Base-by-base conservation (phyloP, 2,888 invertebrate genomes). In the Vandiemenella viatica region DNA sequence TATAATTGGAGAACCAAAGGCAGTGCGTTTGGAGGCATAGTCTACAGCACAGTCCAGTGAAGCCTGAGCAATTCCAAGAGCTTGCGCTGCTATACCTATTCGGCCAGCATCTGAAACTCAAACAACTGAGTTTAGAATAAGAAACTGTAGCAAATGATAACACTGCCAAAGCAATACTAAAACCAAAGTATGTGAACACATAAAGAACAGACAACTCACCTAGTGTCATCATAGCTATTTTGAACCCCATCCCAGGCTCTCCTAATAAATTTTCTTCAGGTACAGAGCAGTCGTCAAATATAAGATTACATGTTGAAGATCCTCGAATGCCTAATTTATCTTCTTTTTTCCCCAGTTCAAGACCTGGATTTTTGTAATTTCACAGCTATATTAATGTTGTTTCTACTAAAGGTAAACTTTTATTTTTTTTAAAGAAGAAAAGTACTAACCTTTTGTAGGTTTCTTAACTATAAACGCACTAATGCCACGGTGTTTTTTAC, bases 161-260 rank as follows among this genome's bases (percentile, higher is more conserved):
- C n/a, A n/a, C n/a, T n/a, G n/a, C n/a, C n/a, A n/a, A n/a, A n/a
- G n/a, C n/a, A n/a, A n/a, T n/a, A n/a, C n/a, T n/a, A n/a, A n/a
- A n/a, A n/a, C n/a, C n/a, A n/a, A n/a, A n/a, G n/a, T n/a, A n/a
- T n/a, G n/a, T n/a, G n/a, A n/a, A n/a, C n/a, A n/a, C n/a, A n/a
- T n/a, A n/a, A n/a, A n/a, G n/a, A n/a, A n/a, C n/a, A 10, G n/a
- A 32, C 5, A 4, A 23, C 22, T 53, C 60, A 70, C 71, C 72
- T 53, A 90, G 68, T 1, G 83, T 79, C 75, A 83, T 86, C 95
- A 96, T 96, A 0, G 95, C 96, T 62, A 96, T 91, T 73, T 93
- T 95, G 62, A 96, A 96, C 1, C 95, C 96, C 62, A 77, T 70
- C 18, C 95, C 95, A 10, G 79, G 75, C 58, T 82, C 69, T 1